Evolutionary conservation across 2,888 invertebrate species (phyloP).

Genomic region (Ophioninae sp.): DNA sequence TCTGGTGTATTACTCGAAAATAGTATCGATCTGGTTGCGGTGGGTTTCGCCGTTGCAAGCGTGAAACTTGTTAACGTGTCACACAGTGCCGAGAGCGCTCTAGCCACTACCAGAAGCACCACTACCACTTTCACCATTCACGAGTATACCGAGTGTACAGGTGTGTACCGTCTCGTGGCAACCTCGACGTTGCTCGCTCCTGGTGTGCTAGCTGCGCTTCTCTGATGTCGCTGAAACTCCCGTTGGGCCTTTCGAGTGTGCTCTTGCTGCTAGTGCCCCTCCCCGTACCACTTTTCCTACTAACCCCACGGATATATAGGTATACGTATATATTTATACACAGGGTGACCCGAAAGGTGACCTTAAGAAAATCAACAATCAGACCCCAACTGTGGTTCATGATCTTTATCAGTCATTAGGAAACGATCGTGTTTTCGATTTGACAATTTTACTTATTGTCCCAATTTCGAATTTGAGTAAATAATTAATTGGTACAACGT

Average conservation of each 20-base stretch:
- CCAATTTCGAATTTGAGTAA: no score
- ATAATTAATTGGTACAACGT: no score
- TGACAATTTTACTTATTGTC: neutral
- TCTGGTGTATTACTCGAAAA: constrained; percentile 59
- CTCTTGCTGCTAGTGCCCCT: constrained; percentile 41
- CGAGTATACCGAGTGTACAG: constrained; percentile 19
- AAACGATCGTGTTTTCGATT: neutral
- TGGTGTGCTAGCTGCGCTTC: constrained; percentile 48
- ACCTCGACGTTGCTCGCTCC: constrained; percentile 44
- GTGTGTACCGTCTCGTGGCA: constrained; percentile 50
- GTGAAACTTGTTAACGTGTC: constrained; percentile 64
- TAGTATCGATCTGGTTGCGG: constrained; percentile 64
- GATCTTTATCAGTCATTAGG: neutral
- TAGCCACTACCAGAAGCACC: constrained; percentile 19
- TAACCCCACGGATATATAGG: constrained; percentile 57
- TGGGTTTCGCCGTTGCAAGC: constrained; percentile 57
- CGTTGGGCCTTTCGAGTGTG: constrained; percentile 55
- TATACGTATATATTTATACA: constrained; percentile 62
- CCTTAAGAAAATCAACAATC: neutral
- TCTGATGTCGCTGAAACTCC: constrained; percentile 58
- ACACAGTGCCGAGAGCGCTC: constrained; percentile 53
- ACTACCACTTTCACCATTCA: constrained; percentile 22
- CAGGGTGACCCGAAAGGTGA: neutral
- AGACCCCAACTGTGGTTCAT: neutral
- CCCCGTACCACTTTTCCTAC: no score